Evolutionary conservation across 2,888 invertebrate genomes (phyloP), one percentile per base, ranked within the genome.

Genomic region (Ferdinandea cuprea): DNA sequence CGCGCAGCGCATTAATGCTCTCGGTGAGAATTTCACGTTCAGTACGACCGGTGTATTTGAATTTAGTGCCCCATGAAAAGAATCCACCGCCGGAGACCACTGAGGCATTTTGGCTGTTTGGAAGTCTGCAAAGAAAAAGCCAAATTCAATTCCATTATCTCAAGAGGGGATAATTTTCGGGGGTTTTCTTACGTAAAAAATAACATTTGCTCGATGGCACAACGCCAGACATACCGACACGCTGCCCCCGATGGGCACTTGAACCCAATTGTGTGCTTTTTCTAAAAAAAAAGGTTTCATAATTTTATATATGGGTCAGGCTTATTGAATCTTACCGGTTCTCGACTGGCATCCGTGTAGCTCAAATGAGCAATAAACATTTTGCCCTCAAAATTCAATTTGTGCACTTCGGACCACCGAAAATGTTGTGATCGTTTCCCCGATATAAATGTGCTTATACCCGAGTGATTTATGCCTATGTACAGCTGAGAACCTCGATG

Each of bases 291-390:
- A 7, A 4, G 13, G 11, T 28, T 5, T 28, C 8, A 32, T 32
- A 13, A 15, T 25, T 0, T 50, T 54, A 9, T 19, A 5, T 32
- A 5, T 17, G 11, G 40, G 15, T 19, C 66, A 50, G 8, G n/a
- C 5, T 19, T 17, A 8, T 19, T 2, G 44, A 48, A 56, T 87
- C 88, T 87, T 85, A 91, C 91, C 52, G 91, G 90, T 78, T 91
- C 91, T 11, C 88, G 87, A 88, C 93, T 93, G 89, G 97, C 98
- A 93, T 98, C 98, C 69, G 96, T 96, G 89, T 97, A 96, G 88
- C 96, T 96, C 77, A 98, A 93, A 91, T 98, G 98, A 66, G 98
- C 96, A 86, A 98, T 98, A 89, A 99, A 98, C 97, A 99, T 98
- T 92, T 98, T 96, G 19, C 98, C 98, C 90, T 98, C 98, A 89